Base-by-base conservation (phyloP, 2,888 invertebrate species). In the Oscheius myriophilus region DNA sequence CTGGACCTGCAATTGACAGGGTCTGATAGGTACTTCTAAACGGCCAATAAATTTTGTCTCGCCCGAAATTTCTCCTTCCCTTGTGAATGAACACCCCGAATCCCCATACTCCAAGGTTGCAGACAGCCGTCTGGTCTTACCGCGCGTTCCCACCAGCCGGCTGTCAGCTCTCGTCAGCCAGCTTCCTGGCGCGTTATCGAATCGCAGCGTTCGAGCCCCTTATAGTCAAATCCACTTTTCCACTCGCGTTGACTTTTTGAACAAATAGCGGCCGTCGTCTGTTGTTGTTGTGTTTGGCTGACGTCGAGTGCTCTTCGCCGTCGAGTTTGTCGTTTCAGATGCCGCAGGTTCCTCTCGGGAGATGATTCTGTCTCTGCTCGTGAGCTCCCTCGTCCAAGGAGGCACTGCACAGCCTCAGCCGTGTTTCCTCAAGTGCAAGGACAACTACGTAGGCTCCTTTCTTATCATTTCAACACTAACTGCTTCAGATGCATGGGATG, bases 401-500 rank as follows among this genome's bases (percentile, higher is more conserved):
- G 11, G 46, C 33, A n/a, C 41, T 23, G 52, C 66, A 14, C 66
- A 66, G 16, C 80, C 79, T 33, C 77, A 76, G 61, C 77, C 81
- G 0, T 80, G 79, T 52, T 78, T 82, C 45, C 71, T 82, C 52
- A 75, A 78, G 63, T 82, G 82, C 71, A 82, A 82, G 64, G 82
- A 82, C 70, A 82, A 81, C 68, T 82, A 82, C 61, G 82, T 82
- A 57, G 75, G 78, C 49, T 45, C 12, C 18, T 45, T 9, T 45
- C 12, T 45, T 6, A 6, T 16, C 4, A n/a, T 3, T 66, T 52
- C 58, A 43, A 9, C 3, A 33, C 4, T 6, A 3, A 23, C 26
- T 16, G n/a, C 46, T 82, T 53, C 54, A 82, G 82, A 76, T 82
- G 76, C 79, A 82, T 57, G 76, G 75, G 49, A 82, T 82, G 82